These are phyloP conservation scores for Noctuana brunneofusca DNA, from an alignment of 2,888 invertebrate species.

Conservation along the genomic window DNA sequence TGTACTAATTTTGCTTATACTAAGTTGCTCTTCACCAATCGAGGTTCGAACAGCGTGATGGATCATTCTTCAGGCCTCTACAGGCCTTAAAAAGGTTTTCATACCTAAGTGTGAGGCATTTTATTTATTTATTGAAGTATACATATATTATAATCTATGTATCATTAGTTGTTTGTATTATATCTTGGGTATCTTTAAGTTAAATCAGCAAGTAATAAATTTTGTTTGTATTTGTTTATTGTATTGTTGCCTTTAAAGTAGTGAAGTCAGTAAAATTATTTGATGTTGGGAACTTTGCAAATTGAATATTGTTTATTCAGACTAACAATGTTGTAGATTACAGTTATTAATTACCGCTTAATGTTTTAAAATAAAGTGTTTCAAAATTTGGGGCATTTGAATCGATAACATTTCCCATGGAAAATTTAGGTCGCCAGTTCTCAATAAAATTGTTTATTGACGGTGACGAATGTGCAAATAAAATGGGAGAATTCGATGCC, in stretches of 20 bases:
- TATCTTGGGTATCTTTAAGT: no score
- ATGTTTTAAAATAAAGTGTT: no score
- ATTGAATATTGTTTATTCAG: slow-evolving; percentile 8
- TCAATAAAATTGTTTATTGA: slow-evolving; percentile 72
- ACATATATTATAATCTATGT: no score
- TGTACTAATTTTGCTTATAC: not conserved
- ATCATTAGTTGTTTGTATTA: no score
- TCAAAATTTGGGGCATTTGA: not conserved
- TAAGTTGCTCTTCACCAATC: no score
- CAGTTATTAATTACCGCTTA: not conserved
- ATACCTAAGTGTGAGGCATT: no score
- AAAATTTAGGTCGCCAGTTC: slow-evolving; percentile 35
- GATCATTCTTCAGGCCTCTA: no score
- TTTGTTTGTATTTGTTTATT: slow-evolving; percentile 13
- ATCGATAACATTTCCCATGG: not conserved
- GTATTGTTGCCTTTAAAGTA: slow-evolving; percentile 3
- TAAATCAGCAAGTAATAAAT: slow-evolving; percentile 7
- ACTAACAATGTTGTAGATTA: not conserved
- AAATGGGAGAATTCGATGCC: slow-evolving; percentile 60
- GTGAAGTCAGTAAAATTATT: not conserved
- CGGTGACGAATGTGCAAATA: slow-evolving; percentile 53
- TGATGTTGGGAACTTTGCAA: slow-evolving; percentile 10
- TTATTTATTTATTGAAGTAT: no score
- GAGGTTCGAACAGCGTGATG: no score
- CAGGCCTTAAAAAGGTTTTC: no score